These are phyloP conservation scores for Stichopus chloronotus DNA, from an alignment of 35 echinoderm and acorn worm species.

Conservation along the genomic window DNA sequence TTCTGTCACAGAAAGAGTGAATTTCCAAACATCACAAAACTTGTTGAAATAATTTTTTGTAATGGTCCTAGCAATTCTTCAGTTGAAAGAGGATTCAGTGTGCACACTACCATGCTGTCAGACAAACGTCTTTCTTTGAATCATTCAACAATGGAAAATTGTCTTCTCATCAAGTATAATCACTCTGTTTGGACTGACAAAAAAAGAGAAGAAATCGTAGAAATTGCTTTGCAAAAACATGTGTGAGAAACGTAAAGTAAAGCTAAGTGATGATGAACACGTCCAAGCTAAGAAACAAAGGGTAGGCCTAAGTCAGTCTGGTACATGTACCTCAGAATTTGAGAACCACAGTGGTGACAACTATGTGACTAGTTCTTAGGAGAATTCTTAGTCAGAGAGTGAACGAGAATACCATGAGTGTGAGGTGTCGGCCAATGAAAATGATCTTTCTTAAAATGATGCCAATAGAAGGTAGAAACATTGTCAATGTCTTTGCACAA, in stretches of 20 bases:
- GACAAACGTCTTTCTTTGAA: constrained; percentile 34
- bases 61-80: constrained; percentile 51
- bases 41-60: constrained; percentile 56
- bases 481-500: neutral
- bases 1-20: constrained; percentile 38
- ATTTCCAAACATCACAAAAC: constrained; percentile 46
- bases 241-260: constrained; percentile 20
- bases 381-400: neutral
- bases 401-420: neutral
- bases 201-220: constrained; percentile 41
- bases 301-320: neutral
- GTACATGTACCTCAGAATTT: neutral
- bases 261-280: neutral
- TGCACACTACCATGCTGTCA: constrained; percentile 45
- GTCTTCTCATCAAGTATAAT: constrained; percentile 38
- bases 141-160: constrained; percentile 62
- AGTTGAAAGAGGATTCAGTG: constrained; percentile 52
- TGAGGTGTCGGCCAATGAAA: neutral
- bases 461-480: neutral
- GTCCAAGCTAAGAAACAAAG: neutral
- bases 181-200: constrained; percentile 23
- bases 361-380: neutral
- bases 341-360: neutral
- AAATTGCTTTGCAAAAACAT: constrained; percentile 33
- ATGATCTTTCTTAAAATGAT: neutral